A percentile compares a stretch with the other conserved stretches of the same genome.
These are phyloP conservation scores for Champsocephalus esox DNA, from an alignment of 2,797 vertebrate genomes.

Conservation along the genomic window DNA sequence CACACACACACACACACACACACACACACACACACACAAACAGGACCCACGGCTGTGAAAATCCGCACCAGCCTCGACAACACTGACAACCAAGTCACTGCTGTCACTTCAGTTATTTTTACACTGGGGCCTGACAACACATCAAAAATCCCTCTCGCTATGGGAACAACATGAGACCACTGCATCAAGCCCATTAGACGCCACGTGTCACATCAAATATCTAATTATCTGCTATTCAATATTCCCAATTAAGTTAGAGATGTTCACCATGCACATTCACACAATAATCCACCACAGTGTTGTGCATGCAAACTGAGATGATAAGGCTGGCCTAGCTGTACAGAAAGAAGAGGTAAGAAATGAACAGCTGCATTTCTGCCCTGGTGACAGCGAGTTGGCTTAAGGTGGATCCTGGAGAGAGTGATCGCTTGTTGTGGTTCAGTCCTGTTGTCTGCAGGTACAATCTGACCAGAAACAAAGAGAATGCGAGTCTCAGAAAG, in stretches of 20 bases:
- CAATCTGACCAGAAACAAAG: slow-evolving; percentile 72
- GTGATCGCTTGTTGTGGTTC: slow-evolving; percentile 69
- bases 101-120: slow-evolving; percentile 87
- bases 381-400: slow-evolving; percentile 69
- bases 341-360: slow-evolving; percentile 20
- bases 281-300: slow-evolving; percentile 60
- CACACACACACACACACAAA: slow-evolving; percentile 54
- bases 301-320: slow-evolving; percentile 61
- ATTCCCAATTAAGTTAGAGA: slow-evolving; percentile 84
- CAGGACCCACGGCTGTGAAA: slow-evolving; percentile 83
- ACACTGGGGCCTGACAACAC: slow-evolving; percentile 84
- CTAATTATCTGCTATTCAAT: slow-evolving; percentile 86
- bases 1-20: slow-evolving; percentile 46
- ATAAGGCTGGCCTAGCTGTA: slow-evolving; percentile 51
- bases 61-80: slow-evolving; percentile 83
- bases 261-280: slow-evolving; percentile 67
- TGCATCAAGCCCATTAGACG: slow-evolving; percentile 85
- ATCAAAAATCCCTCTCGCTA: slow-evolving; percentile 83
- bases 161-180: slow-evolving; percentile 84
- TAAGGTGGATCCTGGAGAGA: slow-evolving; percentile 67
- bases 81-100: slow-evolving; percentile 86
- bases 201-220: slow-evolving; percentile 84
- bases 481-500: slow-evolving; percentile 36
- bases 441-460: slow-evolving; percentile 62
- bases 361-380: slow-evolving; percentile 57